Evolutionary conservation across 2,888 invertebrate genomes (phyloP).

Genomic region (Pollenia griseotomentosa): DNA sequence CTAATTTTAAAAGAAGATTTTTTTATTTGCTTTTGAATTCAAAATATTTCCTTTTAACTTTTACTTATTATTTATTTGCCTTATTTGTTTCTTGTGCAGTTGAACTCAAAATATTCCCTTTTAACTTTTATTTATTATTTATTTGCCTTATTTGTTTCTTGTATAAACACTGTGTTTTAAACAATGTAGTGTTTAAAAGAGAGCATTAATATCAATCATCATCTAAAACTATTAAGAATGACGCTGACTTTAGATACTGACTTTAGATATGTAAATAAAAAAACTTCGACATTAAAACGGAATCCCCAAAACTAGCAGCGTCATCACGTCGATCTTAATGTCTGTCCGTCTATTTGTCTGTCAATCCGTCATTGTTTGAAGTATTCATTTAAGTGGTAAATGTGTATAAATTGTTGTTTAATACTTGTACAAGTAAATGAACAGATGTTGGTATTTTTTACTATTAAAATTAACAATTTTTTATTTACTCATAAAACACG

Average conservation of each 20-base stretch:
- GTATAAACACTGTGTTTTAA: neutral
- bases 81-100: neutral
- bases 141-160: neutral
- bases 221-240: constrained; percentile 49
- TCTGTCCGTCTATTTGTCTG: constrained; percentile 35
- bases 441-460: constrained; percentile 56
- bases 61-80: neutral
- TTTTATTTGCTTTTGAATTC: too few species aligned
- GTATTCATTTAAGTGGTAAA: constrained; percentile 42
- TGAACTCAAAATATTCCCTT: neutral
- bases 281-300: constrained; percentile 41
- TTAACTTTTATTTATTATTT: neutral
- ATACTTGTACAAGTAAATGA: constrained; percentile 42
- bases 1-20: too few species aligned
- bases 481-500: constrained; percentile 9
- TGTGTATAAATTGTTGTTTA: constrained; percentile 48
- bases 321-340: constrained; percentile 55
- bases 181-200: neutral
- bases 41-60: neutral
- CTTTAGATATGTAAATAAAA: constrained; percentile 4
- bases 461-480: neutral
- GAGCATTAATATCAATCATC: constrained; percentile 43
- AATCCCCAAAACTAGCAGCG: constrained; percentile 68
- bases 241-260: constrained; percentile 26
- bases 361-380: constrained; percentile 40